phyloP scores from a whole-genome alignment of 2,888 invertebrate species.

The Brachyptera risi region DNA sequence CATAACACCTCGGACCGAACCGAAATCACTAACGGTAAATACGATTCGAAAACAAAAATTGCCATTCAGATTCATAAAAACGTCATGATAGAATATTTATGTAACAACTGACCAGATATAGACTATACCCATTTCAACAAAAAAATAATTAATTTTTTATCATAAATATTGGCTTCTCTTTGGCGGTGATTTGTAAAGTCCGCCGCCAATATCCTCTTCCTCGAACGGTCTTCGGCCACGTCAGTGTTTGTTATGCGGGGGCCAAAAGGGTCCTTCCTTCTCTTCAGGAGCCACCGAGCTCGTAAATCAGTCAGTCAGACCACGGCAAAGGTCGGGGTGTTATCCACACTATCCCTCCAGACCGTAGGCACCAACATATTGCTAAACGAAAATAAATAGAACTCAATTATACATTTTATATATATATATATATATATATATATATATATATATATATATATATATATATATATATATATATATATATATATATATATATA shows the following conservation, averaged over 20 bases:
- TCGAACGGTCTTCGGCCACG: background rate
- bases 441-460: too few relatives aligned
- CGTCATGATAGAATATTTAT: constrained; percentile 17
- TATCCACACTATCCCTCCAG: constrained; percentile 1
- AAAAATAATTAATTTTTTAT: constrained; percentile 15
- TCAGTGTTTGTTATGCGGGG: background rate
- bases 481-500: too few relatives aligned
- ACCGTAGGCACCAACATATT: too few relatives aligned
- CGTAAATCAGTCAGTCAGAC: constrained; percentile 22
- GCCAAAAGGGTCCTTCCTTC: too few relatives aligned
- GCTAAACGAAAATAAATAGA: too few relatives aligned
- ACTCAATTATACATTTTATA: too few relatives aligned
- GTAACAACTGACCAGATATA: background rate
- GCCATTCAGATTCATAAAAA: constrained; percentile 1
- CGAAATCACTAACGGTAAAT: too few relatives aligned
- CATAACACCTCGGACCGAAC: too few relatives aligned
- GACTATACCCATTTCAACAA: constrained; percentile 9
- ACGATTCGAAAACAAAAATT: too few relatives aligned
- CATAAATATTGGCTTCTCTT: constrained; percentile 13
- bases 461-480: too few relatives aligned
- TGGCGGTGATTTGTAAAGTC: constrained; percentile 8
- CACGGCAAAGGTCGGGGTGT: background rate
- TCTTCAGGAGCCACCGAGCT: constrained; percentile 21
- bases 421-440: too few relatives aligned
- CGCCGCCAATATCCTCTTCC: background rate